A percentile compares a stretch with the other conserved stretches of the same genome.
phyloP scores from a whole-genome alignment of 2,797 vertebrate genomes.

The Lindbergichthys nudifrons region DNA sequence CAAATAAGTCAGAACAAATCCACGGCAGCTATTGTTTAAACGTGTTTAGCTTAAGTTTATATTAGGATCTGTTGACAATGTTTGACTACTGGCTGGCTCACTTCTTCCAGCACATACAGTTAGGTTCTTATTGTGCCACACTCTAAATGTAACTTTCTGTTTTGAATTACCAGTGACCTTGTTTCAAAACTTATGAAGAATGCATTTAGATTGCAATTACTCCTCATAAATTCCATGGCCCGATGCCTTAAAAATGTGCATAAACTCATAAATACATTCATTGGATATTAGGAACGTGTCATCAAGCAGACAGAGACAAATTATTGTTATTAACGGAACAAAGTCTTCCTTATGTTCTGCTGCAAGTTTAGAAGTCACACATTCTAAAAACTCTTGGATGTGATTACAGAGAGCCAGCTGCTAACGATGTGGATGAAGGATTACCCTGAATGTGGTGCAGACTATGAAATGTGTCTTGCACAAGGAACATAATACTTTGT shows the following conservation, averaged over 20 bases:
- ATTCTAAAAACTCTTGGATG: conserved; percentile 1
- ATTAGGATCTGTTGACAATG: conserved; percentile 15
- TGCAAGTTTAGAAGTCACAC: conserved; percentile 23
- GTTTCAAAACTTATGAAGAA: conserved; percentile 40
- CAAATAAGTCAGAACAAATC: conserved; percentile 21
- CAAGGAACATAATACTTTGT: background rate
- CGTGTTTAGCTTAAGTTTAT: background rate
- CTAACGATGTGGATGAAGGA: background rate
- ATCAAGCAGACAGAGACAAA: conserved; percentile 66
- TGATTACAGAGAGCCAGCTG: conserved; percentile 7
- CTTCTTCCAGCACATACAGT: background rate
- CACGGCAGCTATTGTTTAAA: conserved; percentile 26
- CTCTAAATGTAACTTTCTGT: conserved; percentile 12
- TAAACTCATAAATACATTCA: conserved; percentile 52
- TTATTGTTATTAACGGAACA: conserved; percentile 41
- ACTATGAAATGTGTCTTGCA: background rate
- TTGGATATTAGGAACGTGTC: conserved; percentile 47
- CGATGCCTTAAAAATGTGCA: conserved; percentile 37
- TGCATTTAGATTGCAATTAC: conserved; percentile 28
- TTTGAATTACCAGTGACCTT: conserved; percentile 45
- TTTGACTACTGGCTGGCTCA: background rate
- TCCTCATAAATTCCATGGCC: conserved; percentile 18
- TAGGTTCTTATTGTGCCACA: conserved; percentile 3
- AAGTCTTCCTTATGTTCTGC: conserved; percentile 37
- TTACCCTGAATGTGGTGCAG: background rate